These are phyloP conservation scores for Pachydiplax longipennis DNA, from an alignment of 2,888 invertebrate species.

Conservation along the genomic window DNA sequence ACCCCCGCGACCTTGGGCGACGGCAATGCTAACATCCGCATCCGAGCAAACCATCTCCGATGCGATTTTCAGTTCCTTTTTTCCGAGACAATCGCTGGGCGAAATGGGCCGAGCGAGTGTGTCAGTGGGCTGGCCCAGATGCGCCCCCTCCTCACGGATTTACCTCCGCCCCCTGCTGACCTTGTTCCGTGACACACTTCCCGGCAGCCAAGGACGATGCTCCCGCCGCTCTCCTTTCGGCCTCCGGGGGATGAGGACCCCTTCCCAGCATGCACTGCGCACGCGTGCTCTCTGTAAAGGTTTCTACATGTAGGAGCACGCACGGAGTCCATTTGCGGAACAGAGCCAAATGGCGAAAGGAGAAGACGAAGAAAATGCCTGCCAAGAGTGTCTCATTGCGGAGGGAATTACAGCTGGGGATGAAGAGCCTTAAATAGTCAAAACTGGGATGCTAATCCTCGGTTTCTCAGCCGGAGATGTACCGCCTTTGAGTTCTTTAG, in stretches of 20 bases:
- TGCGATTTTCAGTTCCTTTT: not conserved
- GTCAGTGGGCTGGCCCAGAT: not conserved
- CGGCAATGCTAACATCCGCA: not conserved
- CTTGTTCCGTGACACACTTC: slow-evolving; percentile 47
- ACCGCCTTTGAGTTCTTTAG: too few relatives aligned
- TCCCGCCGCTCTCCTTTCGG: slow-evolving; percentile 25
- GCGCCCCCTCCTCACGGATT: not conserved
- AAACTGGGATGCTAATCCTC: too few relatives aligned
- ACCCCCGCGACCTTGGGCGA: not conserved
- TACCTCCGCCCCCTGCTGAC: slow-evolving; percentile 9
- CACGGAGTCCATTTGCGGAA: too few relatives aligned
- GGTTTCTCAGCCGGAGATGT: too few relatives aligned
- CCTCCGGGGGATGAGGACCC: not conserved
- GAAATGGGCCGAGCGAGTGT: not conserved
- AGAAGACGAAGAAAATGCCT: too few relatives aligned
- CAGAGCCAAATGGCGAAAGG: too few relatives aligned
- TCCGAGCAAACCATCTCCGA: not conserved
- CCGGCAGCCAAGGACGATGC: slow-evolving; percentile 46
- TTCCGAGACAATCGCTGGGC: not conserved
- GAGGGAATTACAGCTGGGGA: too few relatives aligned
- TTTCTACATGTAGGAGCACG: too few relatives aligned
- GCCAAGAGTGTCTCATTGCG: too few relatives aligned
- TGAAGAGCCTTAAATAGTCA: too few relatives aligned
- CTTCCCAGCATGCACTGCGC: slow-evolving; percentile 8
- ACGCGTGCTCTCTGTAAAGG: too few relatives aligned